Evolutionary conservation across 2,888 invertebrate genomes (phyloP), one percentile per base, ranked within the genome.

Genomic region (Eumerus sabulonum): DNA sequence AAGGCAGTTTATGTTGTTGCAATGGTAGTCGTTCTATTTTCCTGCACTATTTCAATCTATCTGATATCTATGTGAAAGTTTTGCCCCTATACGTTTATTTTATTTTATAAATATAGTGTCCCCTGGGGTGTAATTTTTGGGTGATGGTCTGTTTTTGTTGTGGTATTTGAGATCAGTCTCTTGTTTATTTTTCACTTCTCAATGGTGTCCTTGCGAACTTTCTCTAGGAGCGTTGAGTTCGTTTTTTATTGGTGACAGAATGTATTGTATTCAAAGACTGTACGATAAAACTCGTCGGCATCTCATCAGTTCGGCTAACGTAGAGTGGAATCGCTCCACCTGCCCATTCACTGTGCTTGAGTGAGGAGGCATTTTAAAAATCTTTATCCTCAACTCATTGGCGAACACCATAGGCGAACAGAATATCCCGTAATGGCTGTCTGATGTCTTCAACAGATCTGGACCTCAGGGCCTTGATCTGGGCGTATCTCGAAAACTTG

Each of bases 401-500:
- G 47, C 13, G 73, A 42, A 81, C 54, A 44, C 81, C 54, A 40
- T 67, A 76, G 3, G 56, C 19, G 18, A 67, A 70, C 0, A 82
- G 67, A 0, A 79, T 42, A 18, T 82, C 51, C 47, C 74, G 38
- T 13, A 82, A 50, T 0, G 70, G 74, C 44, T 67, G 13, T 57
- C 60, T 70, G 9, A 74, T 50, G 38, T 77, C 71, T 38, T 66
- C 62, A 1, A 51, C 57, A 1, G 72, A 27, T 42, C 57, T 54
- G 13, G 77, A 66, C 13, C 42, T 38, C 4, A 68, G 12, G 16
- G 27, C 1, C 14, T 35, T 68, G 4, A 19, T 59, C 42, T 68
- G 47, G n/a, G 66, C 73, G 14, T 64, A 77, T 40, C 68, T 76
- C 0, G 73, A 60, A 16, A 82, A 73, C 62, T 76, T 82, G 27